Evolutionary conservation across 2,888 invertebrate species (phyloP), one percentile per base, ranked within the genome.

Genomic region (Synanthedon formicaeformis): DNA sequence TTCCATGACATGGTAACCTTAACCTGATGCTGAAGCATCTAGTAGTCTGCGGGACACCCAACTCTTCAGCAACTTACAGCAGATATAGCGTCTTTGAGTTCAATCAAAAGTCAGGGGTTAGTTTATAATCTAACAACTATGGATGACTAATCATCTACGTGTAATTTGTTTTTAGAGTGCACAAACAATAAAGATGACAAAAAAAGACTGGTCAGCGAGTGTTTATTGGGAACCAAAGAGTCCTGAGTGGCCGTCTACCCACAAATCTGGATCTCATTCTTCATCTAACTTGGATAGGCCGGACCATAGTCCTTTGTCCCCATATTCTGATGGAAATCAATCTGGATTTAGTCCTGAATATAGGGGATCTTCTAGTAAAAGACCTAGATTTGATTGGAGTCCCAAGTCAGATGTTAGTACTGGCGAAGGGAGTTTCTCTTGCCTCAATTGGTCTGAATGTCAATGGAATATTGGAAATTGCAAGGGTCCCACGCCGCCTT

Each of bases 401-500:
- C 85, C 87, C 0, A 83, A 85, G 56, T 87, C 87, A 1, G 79
- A 80, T 0, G 58, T 78, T 11, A 73, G 82, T 58, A 70, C 77
- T 2, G 79, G 82, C 2, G 81, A 83, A 52, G 68, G 76, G 3
- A 75, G 77, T 55, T 69, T 72, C 3, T 62, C 73, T 10, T 84
- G 85, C 2, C 76, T 82, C 1, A 67, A 76, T 53, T 77, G 81
- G 75, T 76, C 75, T 10, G 80, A 84, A 13, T 88, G 83, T 57
- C 88, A 89, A 58, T 90, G 89, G 89, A 90, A 90, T 59, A 89
- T 90, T 1, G 77, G 76, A 23, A 89, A 89, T 64, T 81, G 86
- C 12, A 75, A 78, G 6, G 81, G 88, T 16, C 81, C 88, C n/a
- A 79, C 81, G 2, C 89, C 90, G 40, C 89, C 82, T 12, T 73